A percentile compares a stretch with the other conserved stretches of the same genome.
Conservation (phyloP, 2,797 vertebrate genomes). For the Brachymystax lenok region DNA sequence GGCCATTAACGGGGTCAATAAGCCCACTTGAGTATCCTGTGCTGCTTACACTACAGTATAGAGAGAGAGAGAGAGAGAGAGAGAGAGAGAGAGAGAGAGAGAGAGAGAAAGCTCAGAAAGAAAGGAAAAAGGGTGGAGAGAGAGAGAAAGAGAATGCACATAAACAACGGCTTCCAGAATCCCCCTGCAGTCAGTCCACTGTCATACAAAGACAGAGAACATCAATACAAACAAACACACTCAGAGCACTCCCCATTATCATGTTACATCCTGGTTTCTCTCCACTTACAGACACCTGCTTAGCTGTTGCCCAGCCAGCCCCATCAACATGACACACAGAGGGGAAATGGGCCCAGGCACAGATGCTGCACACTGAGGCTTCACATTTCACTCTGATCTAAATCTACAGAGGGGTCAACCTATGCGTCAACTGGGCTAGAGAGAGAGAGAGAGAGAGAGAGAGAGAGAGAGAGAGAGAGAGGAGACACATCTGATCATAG, state of each 20-base stretch:
- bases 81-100: not conserved
- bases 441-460: not conserved
- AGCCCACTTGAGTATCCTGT: slow-evolving; percentile 43
- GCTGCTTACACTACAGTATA: not conserved
- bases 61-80: not conserved
- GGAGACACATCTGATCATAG: not conserved
- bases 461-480: too few species aligned
- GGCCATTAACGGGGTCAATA: slow-evolving; percentile 34
- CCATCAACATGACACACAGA: not conserved
- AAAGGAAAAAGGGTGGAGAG: not conserved
- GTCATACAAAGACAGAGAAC: not conserved
- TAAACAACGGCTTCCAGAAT: not conserved
- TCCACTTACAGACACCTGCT: not conserved
- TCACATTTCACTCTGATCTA: not conserved
- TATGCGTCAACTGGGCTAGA: not conserved
- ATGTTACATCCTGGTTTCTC: not conserved
- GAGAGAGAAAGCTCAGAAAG: too few species aligned
- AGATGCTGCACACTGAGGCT: not conserved
- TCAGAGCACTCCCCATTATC: not conserved
- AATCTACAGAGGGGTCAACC: slow-evolving; percentile 1
- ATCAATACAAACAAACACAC: slow-evolving; percentile 7
- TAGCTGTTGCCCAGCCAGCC: not conserved
- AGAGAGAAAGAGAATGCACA: not conserved
- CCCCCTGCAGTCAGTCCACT: not conserved
- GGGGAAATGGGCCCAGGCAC: not conserved